phyloP scores from a whole-genome alignment of 2,888 invertebrate genomes.

The Ganaspis brasiliensis region DNA sequence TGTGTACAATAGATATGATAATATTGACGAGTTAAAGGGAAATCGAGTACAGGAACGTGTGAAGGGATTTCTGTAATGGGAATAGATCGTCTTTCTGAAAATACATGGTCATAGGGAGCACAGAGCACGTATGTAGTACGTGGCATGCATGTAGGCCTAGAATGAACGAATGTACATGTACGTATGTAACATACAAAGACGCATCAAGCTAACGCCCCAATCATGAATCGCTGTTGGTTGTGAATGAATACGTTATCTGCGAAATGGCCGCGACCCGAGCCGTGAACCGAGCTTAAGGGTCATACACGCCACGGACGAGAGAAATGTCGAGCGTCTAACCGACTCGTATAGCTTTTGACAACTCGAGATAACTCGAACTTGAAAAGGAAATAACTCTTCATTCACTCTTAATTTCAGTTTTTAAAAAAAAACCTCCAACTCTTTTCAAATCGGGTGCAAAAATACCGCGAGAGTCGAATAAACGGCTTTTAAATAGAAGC shows the following conservation, averaged over 20 bases:
- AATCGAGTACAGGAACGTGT: neutral
- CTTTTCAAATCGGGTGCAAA: neutral
- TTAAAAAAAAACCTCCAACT: neutral
- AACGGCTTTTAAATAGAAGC: too few species aligned
- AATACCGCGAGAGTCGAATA: too few species aligned
- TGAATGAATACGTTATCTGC: conserved; percentile 60
- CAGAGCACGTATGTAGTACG: conserved; percentile 6
- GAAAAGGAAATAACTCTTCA: conserved; percentile 3
- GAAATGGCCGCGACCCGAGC: conserved; percentile 48
- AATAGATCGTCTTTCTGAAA: neutral
- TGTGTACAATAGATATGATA: too few species aligned
- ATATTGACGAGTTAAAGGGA: neutral
- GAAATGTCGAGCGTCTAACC: conserved; percentile 1
- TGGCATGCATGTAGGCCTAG: neutral
- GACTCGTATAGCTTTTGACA: conserved; percentile 19
- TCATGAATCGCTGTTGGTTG: conserved; percentile 52
- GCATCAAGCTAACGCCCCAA: conserved; percentile 35
- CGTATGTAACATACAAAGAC: conserved; percentile 4
- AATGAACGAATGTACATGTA: neutral
- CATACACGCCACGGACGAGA: conserved; percentile 36
- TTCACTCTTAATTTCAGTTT: neutral
- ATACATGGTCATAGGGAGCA: neutral
- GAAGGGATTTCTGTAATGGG: neutral
- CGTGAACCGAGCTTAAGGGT: conserved; percentile 53
- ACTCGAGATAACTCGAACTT: conserved; percentile 17